Evolutionary conservation across 2,113 vertebrate genomes (phyloP).

Genomic region (Perca flavescens): DNA sequence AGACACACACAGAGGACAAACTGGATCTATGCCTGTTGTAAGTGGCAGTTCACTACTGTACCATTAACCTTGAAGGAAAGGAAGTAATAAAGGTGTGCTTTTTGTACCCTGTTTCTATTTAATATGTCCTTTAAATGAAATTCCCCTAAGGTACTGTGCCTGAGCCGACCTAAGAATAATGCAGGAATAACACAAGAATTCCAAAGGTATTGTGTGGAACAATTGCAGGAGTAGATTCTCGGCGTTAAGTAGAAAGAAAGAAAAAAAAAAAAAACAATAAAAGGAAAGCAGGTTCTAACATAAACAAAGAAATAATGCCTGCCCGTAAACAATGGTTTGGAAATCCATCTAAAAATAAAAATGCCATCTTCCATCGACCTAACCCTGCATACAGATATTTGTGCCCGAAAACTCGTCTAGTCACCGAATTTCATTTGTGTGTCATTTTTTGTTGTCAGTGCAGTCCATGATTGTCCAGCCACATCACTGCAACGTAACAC

Average conservation of each 20-base stretch:
- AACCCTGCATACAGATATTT: conserved; percentile 1
- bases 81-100: conserved; percentile 59
- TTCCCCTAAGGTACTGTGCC: conserved; percentile 50
- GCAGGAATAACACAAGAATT: conserved; percentile 24
- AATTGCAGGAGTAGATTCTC: conserved; percentile 18
- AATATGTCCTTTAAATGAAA: conserved; percentile 67
- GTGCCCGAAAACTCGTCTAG: conserved; percentile 1
- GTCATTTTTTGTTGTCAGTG: not conserved
- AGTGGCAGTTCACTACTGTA: conserved; percentile 41
- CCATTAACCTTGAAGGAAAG: conserved; percentile 67
- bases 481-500: not conserved
- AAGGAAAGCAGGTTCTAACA: conserved; percentile 10
- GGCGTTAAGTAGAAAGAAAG: not conserved
- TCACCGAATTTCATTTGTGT: not conserved
- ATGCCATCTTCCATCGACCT: not conserved
- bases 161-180: conserved; percentile 37
- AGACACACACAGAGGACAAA: conserved; percentile 60
- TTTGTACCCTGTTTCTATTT: conserved; percentile 45
- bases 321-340: conserved; percentile 29
- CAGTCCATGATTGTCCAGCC: not conserved
- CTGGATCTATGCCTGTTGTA: conserved; percentile 40
- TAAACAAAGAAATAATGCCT: conserved; percentile 27
- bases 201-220: conserved; percentile 7
- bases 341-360: conserved; percentile 26
- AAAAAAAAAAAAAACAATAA: not conserved